Evolutionary conservation across 2,797 vertebrate genomes (phyloP), one percentile per base, ranked within the genome.

Genomic region (Natrix natrix): DNA sequence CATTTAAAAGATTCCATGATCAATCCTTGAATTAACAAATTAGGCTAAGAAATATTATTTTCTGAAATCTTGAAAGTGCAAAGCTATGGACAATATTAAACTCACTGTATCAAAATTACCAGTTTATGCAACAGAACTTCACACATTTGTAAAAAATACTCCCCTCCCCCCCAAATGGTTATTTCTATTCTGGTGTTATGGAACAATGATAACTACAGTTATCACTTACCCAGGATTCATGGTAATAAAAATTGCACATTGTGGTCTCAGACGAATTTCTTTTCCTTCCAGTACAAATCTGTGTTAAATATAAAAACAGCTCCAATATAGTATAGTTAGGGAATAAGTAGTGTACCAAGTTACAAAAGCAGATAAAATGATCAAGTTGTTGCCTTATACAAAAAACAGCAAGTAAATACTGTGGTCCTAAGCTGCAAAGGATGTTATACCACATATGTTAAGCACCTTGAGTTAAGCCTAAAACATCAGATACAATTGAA

Each of bases 221-320:
- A 66, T 52, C 24, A 94, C 96, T 95, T 96, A 98, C 97, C 96
- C 95, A 43, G 96, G 97, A 93, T 97, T 98, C 94, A 98, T 92
- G 88, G 97, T 98, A 94, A 97, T 95, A 93, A 97, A 97, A 48
- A 98, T 87, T 66, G 97, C 97, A 93, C 98, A 98, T 4, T 96
- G 96, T 94, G 94, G 94, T 92, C 97, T 98, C 69, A 98, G 94
- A 28, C 96, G 96, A 3, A 98, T 94, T 93, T 97, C 97, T 95
- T 95, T 97, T 90, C 97, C 97, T 94, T 97, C 97, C 90, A 97
- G 91, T 4, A 96, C 17, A 94, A 97, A 97, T 92, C 97, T 97
- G 60, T 4, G 92, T 89, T 91, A 95, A 86, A 96, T 26, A 94
- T 86, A 66, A 56, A 87, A 87, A 20, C 22, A 91, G 26, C 4